Conservation (phyloP, 2,797 vertebrate genomes). For the Chloroceryle amazona region DNA sequence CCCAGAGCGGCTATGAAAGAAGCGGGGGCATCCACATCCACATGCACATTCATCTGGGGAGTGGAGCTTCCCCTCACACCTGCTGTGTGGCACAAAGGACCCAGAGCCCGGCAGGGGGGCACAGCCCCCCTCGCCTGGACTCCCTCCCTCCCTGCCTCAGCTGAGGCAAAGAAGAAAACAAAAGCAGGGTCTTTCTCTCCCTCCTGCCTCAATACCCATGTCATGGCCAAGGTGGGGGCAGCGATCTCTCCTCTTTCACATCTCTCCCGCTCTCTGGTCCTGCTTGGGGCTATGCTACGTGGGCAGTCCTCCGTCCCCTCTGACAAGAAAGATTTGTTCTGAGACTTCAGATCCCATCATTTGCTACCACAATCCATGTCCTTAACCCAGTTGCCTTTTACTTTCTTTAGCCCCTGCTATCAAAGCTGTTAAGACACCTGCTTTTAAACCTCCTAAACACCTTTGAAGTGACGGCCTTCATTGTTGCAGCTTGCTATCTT, state of each 20-base stretch:
- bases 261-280: rapidly evolving
- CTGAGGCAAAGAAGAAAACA: background rate
- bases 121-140: rapidly evolving
- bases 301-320: background rate
- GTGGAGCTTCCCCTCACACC: background rate
- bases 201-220: background rate
- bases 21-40: rapidly evolving
- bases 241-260: background rate
- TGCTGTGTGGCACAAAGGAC: slow-evolving; percentile 12
- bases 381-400: background rate
- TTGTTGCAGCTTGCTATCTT: background rate
- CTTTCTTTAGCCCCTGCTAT: background rate
- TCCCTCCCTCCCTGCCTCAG: background rate
- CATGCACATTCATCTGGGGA: background rate
- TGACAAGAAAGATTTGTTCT: background rate
- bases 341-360: background rate
- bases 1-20: background rate
- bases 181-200: background rate
- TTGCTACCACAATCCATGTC: background rate
- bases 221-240: background rate
- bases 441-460: background rate
- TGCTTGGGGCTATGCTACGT: rapidly evolving
- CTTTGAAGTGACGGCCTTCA: background rate
- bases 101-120: rapidly evolving
- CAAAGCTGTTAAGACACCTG: background rate